Base-by-base conservation (phyloP, 1,140 invertebrate genomes). In the Scaptomyza hsui region DNA sequence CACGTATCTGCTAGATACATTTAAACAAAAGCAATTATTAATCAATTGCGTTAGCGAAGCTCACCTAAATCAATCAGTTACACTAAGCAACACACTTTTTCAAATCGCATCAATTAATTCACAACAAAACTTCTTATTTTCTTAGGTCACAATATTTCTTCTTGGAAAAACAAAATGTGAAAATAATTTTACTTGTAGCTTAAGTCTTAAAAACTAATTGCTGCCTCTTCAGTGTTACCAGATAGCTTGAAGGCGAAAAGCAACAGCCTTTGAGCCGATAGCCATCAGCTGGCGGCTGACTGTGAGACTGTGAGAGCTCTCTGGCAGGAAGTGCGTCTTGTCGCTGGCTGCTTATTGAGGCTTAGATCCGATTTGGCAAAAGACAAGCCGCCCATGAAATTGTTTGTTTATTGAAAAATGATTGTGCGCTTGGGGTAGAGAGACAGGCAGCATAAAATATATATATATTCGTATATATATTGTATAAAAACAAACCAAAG, bases 401-500 rank as follows among this genome's bases (percentile, higher is more conserved):
- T 88, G 82, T 88, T 88, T 88, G 82, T 88, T 88, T 88, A 88
- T 88, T 88, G 82, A 88, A 88, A 88, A 88, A 88, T 88, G 82
- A 88, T 88, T 88, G 78, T 74, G 71, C 65, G 67, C 75, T 48
- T 19, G 32, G 74, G 44, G 52, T 15, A 21, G 32, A 59, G 41
- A 19, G 26, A 57, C 32, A 35, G 35, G n/a, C 59, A 35, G 41
- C 32, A 60, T 44, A 21, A 61, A 61, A 68, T 60, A 45, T 32
- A 68, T 44, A 67, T 26, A 49, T 32, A 47, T 5, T n/a, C n/a
- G n/a, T n/a, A 12, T 41, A 24, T 10, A 41, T 39, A 53, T 55
- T 19, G 32, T 37, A 60, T 47, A 35, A 74, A 61, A 73, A 61
- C 62, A 65, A 47, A 32, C 35, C 1, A 42, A 45, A 60, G 61